Base-by-base conservation (phyloP, 2,113 vertebrate species). In the Pantherophis guttatus region DNA sequence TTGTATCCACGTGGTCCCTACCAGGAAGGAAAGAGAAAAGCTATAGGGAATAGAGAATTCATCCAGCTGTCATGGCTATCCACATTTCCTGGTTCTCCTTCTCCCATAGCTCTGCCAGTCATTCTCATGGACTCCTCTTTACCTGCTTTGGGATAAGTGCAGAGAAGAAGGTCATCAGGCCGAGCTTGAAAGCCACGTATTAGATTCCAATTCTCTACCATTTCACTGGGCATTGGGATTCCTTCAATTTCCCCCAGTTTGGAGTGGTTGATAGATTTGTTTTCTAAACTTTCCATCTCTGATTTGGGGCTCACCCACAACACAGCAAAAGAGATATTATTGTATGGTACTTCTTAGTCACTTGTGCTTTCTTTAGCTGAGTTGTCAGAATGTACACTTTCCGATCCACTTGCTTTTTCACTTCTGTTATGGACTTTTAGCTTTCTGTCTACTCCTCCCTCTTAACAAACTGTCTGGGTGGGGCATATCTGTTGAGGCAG, bases 111-210 rank as follows among this genome's bases (percentile, higher is more conserved):
- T 8, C 23, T n/a, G 3, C 48, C 54, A 55, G 12, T 29, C 2
- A 17, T 26, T 24, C 29, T 55, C 21, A 3, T n/a, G 33, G 55
- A 12, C 8, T 24, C 57, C 55, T 23, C 2, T 19, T 53, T 65
- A 98, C 98, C 98, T 97, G 98, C 97, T 97, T 98, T 99, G 29
- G 98, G 97, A 90, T 98, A 99, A 24, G 98, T 98, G n/a, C 97
- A 98, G 86, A 98, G 97, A 39, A 98, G 93, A 55, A 98, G 97
- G 59, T 99, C 98, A 52, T 98, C 98, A 1, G 98, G 96, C 93
- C 96, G 97, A 9, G 98, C 98, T 93, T 98, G 87, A 52, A 99
- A 98, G 26, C 94, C 97, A 94, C 98, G 96, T 4, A 98, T 87
- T 11, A 96, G 95, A 39, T 95, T 97, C 98, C 98, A 98, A 96